A percentile compares a stretch with the other conserved stretches of the same genome.
These are phyloP conservation scores for Aproaerema taeniolella DNA, from an alignment of 2,888 invertebrate species.

Conservation along the genomic window DNA sequence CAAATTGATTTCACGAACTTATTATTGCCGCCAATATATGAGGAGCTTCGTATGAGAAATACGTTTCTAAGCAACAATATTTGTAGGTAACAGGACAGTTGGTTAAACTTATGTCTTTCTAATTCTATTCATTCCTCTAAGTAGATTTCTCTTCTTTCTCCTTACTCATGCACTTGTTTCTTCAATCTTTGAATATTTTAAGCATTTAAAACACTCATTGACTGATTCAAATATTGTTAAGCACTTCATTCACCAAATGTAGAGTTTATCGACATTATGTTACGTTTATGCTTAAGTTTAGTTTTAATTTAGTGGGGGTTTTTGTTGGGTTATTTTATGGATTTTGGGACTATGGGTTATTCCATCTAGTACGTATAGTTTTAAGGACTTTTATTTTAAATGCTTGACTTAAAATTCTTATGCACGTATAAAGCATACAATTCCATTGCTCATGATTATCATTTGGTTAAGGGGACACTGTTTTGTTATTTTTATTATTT, in stretches of 20 bases:
- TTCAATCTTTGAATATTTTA: constrained; percentile 45
- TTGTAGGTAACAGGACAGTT: too few species aligned
- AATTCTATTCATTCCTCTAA: constrained; percentile 65
- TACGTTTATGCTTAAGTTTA: constrained; percentile 33
- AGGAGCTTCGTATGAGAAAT: too few species aligned
- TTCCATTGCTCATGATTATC: constrained; percentile 41
- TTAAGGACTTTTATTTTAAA: constrained; percentile 29
- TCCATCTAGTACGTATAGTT: constrained; percentile 22
- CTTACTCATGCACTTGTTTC: constrained; percentile 24
- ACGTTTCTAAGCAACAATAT: too few species aligned
- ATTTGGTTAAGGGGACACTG: constrained; percentile 11
- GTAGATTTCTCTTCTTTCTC: constrained; percentile 43
- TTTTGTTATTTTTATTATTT: constrained; percentile 24
- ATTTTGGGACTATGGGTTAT: too few species aligned
- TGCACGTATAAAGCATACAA: constrained; percentile 54
- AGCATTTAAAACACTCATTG: constrained; percentile 57
- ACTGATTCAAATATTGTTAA: constrained; percentile 50
- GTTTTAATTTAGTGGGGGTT: constrained; percentile 23
- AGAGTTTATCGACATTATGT: constrained; percentile 25
- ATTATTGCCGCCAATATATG: too few species aligned
- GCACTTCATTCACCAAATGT: constrained; percentile 36
- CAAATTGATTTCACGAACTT: too few species aligned
- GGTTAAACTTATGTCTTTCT: too few species aligned
- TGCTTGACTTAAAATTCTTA: constrained; percentile 30
- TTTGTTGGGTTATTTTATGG: too few species aligned